phyloP scores from a whole-genome alignment of 35 echinoderm and acorn worm genomes.

The Eucidaris tribuloides region DNA sequence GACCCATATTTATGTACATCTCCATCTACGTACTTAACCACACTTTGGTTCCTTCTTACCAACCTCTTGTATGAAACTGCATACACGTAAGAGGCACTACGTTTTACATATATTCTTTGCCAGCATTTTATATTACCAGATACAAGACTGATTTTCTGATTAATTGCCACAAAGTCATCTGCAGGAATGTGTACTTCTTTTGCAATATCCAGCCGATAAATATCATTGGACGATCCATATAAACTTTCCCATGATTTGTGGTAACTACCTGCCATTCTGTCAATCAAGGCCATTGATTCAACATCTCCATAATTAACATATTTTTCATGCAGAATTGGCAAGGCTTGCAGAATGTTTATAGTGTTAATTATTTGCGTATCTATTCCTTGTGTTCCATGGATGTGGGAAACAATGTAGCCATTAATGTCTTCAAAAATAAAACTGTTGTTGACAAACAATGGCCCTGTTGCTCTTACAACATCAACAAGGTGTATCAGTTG shows the following conservation, averaged over 20 bases:
- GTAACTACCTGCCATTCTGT: background rate
- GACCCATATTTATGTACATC: constrained; percentile 17
- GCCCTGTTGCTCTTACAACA: constrained; percentile 24
- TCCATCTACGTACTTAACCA: constrained; percentile 12
- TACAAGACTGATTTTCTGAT: too few relatives aligned
- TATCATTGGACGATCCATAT: background rate
- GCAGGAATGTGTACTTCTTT: background rate
- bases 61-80: constrained; percentile 25
- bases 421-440: constrained; percentile 57
- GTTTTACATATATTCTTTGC: background rate
- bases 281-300: background rate
- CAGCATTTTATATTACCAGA: background rate
- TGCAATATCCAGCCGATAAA: constrained; percentile 16
- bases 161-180: background rate
- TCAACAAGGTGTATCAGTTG: constrained; percentile 46
- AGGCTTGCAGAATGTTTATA: background rate
- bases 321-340: constrained; percentile 14
- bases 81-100: constrained; percentile 21
- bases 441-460: constrained; percentile 49
- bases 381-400: constrained; percentile 46
- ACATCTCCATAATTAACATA: background rate
- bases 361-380: constrained; percentile 41
- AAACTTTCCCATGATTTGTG: constrained; percentile 36
- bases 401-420: constrained; percentile 45
- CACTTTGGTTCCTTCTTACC: constrained; percentile 29